Evolutionary conservation across 2,797 vertebrate genomes (phyloP).

Genomic region (Chelon auratus): DNA sequence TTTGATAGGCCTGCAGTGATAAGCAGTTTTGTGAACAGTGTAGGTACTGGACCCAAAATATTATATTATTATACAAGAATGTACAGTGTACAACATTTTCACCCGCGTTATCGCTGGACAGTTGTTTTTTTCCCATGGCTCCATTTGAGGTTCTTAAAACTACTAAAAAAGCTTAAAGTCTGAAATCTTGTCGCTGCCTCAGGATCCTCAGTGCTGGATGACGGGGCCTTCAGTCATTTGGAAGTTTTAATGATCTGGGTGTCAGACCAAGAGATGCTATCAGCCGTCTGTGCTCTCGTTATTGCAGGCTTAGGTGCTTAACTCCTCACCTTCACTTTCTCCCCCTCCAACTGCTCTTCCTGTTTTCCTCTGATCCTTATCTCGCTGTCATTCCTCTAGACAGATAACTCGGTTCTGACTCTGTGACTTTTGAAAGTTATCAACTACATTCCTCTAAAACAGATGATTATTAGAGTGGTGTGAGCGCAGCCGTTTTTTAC

Average conservation of each 20-base stretch:
- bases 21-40: background rate
- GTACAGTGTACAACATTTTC: background rate
- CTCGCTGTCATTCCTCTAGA: conserved; percentile 51
- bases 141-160: conserved; percentile 22
- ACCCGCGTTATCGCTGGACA: background rate
- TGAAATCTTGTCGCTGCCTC: conserved; percentile 27
- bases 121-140: conserved; percentile 6
- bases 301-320: conserved; percentile 55
- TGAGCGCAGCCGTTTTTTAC: conserved; percentile 6
- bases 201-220: conserved; percentile 30
- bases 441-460: conserved; percentile 27
- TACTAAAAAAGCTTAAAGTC: conserved; percentile 27
- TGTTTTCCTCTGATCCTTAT: conserved; percentile 63
- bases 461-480: conserved; percentile 9
- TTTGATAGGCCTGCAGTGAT: background rate
- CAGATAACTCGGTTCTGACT: conserved; percentile 35
- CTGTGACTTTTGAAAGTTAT: conserved; percentile 42
- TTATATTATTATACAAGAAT: no score
- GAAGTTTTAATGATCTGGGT: conserved; percentile 65
- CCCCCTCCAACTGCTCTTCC: conserved; percentile 17
- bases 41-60: background rate
- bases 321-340: conserved; percentile 56
- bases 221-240: conserved; percentile 41
- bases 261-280: conserved; percentile 64
- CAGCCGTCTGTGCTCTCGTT: conserved; percentile 50